Evolutionary conservation across 2,888 invertebrate genomes (phyloP).

Genomic region (Digitonthophagus gazella): DNA sequence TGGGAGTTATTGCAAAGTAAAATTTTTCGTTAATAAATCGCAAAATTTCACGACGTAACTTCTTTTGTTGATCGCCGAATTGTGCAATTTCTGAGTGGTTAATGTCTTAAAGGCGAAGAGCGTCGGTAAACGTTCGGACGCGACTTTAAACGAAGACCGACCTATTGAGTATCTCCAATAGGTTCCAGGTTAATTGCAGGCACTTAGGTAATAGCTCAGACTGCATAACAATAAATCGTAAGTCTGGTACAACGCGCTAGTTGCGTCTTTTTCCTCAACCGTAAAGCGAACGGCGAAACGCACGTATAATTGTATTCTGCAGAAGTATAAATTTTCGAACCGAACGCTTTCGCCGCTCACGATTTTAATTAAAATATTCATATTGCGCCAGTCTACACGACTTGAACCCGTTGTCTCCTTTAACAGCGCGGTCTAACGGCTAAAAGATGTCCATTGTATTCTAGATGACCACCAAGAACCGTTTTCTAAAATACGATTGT

Average conservation of each 20-base stretch:
- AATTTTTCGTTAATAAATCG: background rate
- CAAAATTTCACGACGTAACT: background rate
- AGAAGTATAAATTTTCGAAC: constrained; percentile 13
- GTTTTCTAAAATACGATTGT: background rate
- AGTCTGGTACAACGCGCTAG: background rate
- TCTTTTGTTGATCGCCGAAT: background rate
- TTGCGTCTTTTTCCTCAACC: background rate
- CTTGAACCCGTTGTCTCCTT: constrained; percentile 4
- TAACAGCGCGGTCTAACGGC: background rate
- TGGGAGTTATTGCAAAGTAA: background rate
- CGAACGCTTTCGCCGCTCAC: constrained; percentile 19
- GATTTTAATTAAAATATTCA: constrained; percentile 23
- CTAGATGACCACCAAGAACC: background rate
- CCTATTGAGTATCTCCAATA: background rate
- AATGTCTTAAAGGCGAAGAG: background rate
- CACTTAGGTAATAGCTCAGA: constrained; percentile 8
- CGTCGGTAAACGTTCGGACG: background rate
- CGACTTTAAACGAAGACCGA: background rate
- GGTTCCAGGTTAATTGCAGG: constrained; percentile 11
- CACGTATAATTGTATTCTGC: constrained; percentile 15
- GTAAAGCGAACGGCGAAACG: constrained; percentile 1
- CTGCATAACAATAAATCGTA: constrained; percentile 11
- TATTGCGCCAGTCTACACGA: constrained; percentile 10
- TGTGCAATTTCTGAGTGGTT: background rate
- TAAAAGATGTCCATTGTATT: background rate